Evolutionary conservation across 2,888 invertebrate genomes (phyloP), one percentile per base, ranked within the genome.

Genomic region (Ennomos fuscantarius): DNA sequence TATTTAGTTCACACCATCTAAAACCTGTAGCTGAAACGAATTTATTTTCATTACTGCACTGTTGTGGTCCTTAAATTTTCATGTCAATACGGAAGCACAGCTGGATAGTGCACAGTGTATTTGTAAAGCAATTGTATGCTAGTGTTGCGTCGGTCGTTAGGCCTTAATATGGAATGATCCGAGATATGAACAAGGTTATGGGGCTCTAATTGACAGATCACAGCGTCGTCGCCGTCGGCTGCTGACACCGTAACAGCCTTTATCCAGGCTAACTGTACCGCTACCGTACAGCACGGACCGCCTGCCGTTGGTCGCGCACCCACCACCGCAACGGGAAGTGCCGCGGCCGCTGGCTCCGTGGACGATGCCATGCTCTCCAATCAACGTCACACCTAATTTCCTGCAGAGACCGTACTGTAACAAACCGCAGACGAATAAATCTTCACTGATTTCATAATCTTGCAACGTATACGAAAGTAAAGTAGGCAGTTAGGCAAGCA

Each of bases 181-280:
- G 60, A 76, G 78, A 82, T 83, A 82, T 79, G 81, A 86, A 86
- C 84, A 82, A 80, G 81, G 82, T 81, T 83, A 82, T 81, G 80
- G 79, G 80, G 76, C 77, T 81, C 78, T 86, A 87, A 87, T 88
- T 87, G 86, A 86, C 86, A 87, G 83, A 86, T 83, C 81, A 79
- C 72, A 79, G 75, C 72, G 76, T 77, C 74, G 58, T 50, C 48
- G 42, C 61, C 50, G 58, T 60, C 63, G 72, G 75, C 72, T 63
- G 74, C 79, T 79, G 78, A 78, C 82, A 78, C 78, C 78, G 81
- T 82, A 86, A 83, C 82, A 76, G 82, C 78, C 79, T 83, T 78
- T 79, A 79, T 82, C 74, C 78, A 78, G 77, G 69, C 68, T 88
- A 89, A 89, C 88, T 86, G 89, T 89, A 87, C 76, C 73, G 82